Base-by-base conservation (phyloP, 2,797 vertebrate genomes). In the Lutra lutra region DNA sequence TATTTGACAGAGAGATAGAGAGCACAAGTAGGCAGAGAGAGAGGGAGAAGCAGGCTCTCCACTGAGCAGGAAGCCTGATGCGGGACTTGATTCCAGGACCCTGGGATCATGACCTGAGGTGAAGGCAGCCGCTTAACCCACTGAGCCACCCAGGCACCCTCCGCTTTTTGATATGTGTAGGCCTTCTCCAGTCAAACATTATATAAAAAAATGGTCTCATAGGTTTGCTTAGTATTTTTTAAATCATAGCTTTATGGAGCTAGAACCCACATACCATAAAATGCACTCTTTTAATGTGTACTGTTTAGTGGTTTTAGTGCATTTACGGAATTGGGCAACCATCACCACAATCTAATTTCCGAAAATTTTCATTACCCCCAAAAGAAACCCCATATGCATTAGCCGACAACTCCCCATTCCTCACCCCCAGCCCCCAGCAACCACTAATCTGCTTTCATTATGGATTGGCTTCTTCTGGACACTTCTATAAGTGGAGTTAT, bases 341-440 rank as follows among this genome's bases (percentile, higher is more conserved):
- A 40, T 83, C 20, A 32, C 68, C 90, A 60, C 62, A 83, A 21
- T 86, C 73, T 91, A 87, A 96, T 86, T 93, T 89, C 90, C 95
- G 86, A 89, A 88, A 23, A 64, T 97, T 92, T 73, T 86, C 43
- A 88, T 88, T 51, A 90, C 43, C 46, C 87, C 40, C 27, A 40
- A 68, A 68, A 93, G 58, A 93, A 90, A 87, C 40, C 51, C 21
- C 46, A 9, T 60, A 46, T 17, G 35, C 73, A 15, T 78, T 78
- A 66, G 78, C 66, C 10, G 9, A 20, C 29, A 20, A 23, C n/a
- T 54, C 21, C 27, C 18, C 10, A 5, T 25, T 82, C 54, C 32
- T 2, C 25, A 17, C 1, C 7, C n/a, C 3, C 48, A 40, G 51
- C 25, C 68, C 1, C 3, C 32, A 25, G 14, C 3, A 77, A 32